Percentiles rank a stretch among this genome's conserved stretches.
These are phyloP conservation scores for Equus przewalskii DNA, from an alignment of 2,113 vertebrate species.

Conservation along the genomic window DNA sequence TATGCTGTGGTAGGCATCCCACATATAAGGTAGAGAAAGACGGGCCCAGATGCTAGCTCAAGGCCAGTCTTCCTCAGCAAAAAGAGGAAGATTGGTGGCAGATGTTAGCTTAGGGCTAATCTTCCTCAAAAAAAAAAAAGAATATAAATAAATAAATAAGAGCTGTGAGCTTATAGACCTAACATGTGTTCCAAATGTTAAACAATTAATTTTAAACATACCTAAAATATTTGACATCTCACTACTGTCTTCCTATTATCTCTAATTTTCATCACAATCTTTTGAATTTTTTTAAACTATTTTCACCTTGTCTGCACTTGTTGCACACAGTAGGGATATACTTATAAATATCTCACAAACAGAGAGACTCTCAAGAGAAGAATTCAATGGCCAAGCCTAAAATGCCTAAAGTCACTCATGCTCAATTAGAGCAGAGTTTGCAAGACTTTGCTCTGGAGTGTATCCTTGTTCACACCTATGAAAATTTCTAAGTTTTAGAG, in stretches of 20 bases:
- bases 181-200: slow-evolving; percentile 2
- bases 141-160: not conserved
- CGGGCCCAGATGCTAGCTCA: too few species aligned
- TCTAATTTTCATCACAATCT: not conserved
- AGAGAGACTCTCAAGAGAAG: not conserved
- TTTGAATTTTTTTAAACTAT: not conserved
- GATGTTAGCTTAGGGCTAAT: too few species aligned
- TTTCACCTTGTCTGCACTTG: not conserved
- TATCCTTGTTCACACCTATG: not conserved
- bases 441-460: not conserved
- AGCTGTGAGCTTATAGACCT: not conserved
- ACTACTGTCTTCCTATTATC: not conserved
- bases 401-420: not conserved
- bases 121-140: too few species aligned
- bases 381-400: not conserved
- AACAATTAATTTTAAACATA: not conserved
- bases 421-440: not conserved
- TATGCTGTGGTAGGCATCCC: too few species aligned
- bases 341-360: not conserved
- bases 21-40: too few species aligned
- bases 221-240: not conserved
- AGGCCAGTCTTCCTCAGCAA: too few species aligned
- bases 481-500: not conserved
- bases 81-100: too few species aligned
- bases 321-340: not conserved